phyloP scores from a whole-genome alignment of 2,113 vertebrate genomes.

The Vireo altiloquus region DNA sequence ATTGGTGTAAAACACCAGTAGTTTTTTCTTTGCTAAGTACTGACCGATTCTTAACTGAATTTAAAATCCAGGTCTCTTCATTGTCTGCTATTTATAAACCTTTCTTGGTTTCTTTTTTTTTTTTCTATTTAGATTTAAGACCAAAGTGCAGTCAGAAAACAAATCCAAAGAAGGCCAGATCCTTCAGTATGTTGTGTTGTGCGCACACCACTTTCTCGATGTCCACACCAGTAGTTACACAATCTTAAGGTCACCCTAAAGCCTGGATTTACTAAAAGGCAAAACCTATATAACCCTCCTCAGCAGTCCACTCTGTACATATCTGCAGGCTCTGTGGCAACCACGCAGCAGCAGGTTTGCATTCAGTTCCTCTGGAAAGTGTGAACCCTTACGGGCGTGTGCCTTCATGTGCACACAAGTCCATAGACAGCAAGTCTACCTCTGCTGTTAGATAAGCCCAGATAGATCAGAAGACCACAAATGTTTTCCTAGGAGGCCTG shows the following conservation, averaged over 20 bases:
- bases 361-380: background rate
- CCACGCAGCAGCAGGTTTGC: background rate
- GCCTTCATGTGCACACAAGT: background rate
- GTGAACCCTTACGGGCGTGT: accelerated
- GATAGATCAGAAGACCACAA: background rate
- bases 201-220: background rate
- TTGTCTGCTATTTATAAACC: background rate
- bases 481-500: background rate
- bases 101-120: background rate
- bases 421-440: background rate
- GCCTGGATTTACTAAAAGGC: background rate
- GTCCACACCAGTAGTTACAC: background rate
- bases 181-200: accelerated
- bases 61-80: background rate
- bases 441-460: background rate
- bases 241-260: background rate
- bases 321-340: background rate
- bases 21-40: background rate
- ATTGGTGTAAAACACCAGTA: conserved; percentile 14
- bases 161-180: background rate
- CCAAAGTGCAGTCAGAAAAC: background rate
- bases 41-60: background rate
- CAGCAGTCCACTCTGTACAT: background rate
- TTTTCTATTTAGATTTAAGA: background rate
- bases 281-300: background rate